Evolutionary conservation across 2,797 vertebrate genomes (phyloP), one percentile per base, ranked within the genome.

Genomic region (Oceanodroma leucorhoa): DNA sequence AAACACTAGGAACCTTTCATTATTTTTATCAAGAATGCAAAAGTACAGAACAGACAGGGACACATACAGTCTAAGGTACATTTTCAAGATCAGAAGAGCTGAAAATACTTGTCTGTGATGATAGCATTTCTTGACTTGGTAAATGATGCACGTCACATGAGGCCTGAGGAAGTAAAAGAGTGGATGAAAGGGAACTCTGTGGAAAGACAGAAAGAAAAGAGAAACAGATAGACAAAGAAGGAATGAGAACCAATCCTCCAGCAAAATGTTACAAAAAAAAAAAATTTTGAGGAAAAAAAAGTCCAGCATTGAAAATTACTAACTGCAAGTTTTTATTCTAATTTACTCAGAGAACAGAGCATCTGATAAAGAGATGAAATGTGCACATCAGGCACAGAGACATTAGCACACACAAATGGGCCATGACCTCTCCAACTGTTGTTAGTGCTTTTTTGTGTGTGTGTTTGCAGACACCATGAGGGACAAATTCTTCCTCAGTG

Each of bases 381-480:
- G 32, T 61, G 72, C 48, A 60, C 21, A 55, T 46, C 72, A 67
- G 65, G 64, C 76, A 61, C 32, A 46, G 71, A 71, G 51, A 66
- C 60, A 81, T 70, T 76, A 90, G 57, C 80, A 86, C n/a, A 71
- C 67, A 90, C 60, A 93, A 77, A 93, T 54, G 46, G 69, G 80
- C 77, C 86, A 81, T 50, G 89, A 94, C 86, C 93, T 71, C 69
- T 70, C 55, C 80, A 69, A 83, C 57, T 92, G 89, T 41, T 82
- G 64, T 60, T 27, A 50, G 48, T 51, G 55, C 55, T 20, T 82
- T 81, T 71, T 27, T 81, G 32, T 32, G 29, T 30, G n/a, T 57
- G 60, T 50, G 57, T 57, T 76, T 80, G 72, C 64, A 86, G 80
- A 54, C 30, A 93, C 30, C 14, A 11, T 3, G 24, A 80, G 64